phyloP scores from a whole-genome alignment of 2,888 invertebrate genomes.

The Microdon myrmicae region DNA sequence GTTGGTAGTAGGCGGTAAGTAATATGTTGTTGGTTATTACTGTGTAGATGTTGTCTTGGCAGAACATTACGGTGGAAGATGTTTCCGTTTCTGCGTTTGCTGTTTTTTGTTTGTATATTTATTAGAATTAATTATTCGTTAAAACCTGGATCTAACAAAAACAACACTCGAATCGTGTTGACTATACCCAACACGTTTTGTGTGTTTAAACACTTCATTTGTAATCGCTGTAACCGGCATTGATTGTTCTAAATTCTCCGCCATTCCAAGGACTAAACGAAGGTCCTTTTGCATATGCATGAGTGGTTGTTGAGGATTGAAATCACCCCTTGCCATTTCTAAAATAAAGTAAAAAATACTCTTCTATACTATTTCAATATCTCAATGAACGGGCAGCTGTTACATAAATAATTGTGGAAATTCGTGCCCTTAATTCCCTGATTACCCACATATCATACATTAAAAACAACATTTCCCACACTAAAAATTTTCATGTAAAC shows the following conservation, averaged over 20 bases:
- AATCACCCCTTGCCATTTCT: conserved; percentile 87
- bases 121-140: conserved; percentile 68
- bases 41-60: no score
- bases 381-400: no score
- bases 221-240: conserved; percentile 90
- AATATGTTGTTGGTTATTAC: no score
- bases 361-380: neutral
- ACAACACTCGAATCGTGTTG: conserved; percentile 94
- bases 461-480: no score
- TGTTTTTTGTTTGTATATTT: conserved; percentile 30
- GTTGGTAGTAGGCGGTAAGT: no score
- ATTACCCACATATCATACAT: no score
- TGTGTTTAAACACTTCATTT: conserved; percentile 96
- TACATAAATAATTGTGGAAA: no score
- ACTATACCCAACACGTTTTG: conserved; percentile 92
- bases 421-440: no score
- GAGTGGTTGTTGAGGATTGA: conserved; percentile 86
- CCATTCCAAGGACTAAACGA: conserved; percentile 85
- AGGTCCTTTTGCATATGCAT: conserved; percentile 97
- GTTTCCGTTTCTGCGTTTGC: neutral
- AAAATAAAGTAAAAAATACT: conserved; percentile 56
- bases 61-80: no score
- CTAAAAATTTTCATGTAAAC: no score
- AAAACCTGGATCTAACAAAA: conserved; percentile 89
- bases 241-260: conserved; percentile 90